Evolutionary conservation across 2,888 invertebrate species (phyloP), one percentile per base, ranked within the genome.

Genomic region (Ditula angustiorana): DNA sequence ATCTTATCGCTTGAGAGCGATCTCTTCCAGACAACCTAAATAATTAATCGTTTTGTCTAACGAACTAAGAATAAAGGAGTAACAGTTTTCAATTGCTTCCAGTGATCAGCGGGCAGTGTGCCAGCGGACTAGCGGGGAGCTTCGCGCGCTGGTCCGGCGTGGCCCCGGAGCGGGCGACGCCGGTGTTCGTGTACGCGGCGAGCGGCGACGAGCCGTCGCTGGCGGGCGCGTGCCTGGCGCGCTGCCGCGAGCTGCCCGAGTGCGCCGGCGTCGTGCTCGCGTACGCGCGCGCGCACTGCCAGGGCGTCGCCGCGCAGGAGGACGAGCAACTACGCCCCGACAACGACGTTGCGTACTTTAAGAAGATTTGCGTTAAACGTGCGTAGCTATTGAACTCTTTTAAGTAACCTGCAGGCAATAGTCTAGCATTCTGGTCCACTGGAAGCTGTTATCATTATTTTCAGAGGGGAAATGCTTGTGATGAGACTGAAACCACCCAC

Each of bases 351-450:
- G 94, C 94, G 4, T 96, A 95, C 87, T 96, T 95, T 76, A 94
- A 94, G 71, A 95, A 95, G 85, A 93, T 94, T 52, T 96, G 96
- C 76, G 79, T 95, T 68, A 86, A 91, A 83, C 92, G 95, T 94
- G 82, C 79, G 85, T 81, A 72, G 61, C 70, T 58, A 23, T n/a
- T n/a, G n/a, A n/a, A n/a, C n/a, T n/a, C n/a, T n/a, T n/a, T n/a
- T n/a, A n/a, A n/a, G n/a, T n/a, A n/a, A n/a, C n/a, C n/a, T n/a
- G n/a, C n/a, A n/a, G n/a, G n/a, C n/a, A n/a, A n/a, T n/a, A n/a
- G n/a, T n/a, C n/a, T n/a, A n/a, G n/a, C n/a, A n/a, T n/a, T n/a
- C n/a, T n/a, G n/a, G n/a, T n/a, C n/a, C n/a, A n/a, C n/a, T n/a
- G n/a, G n/a, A n/a, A n/a, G n/a, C n/a, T n/a, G n/a, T n/a, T n/a